Base-by-base conservation (phyloP, 1,140 invertebrate species). In the Lordiphosa stackelbergi region DNA sequence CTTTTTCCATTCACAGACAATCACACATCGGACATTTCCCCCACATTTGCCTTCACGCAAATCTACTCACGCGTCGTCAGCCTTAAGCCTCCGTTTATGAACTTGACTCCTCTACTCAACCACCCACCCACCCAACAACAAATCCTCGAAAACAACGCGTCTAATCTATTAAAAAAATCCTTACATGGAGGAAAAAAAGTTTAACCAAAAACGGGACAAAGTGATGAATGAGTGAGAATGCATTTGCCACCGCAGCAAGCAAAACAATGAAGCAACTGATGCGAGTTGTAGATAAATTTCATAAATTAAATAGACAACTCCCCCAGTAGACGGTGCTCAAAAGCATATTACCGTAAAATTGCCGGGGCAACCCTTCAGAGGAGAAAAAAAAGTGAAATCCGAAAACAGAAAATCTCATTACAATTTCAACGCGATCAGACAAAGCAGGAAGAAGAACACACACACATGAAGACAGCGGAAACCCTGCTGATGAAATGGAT, bases 271-370 rank as follows among this genome's bases (percentile, higher is more conserved):
- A 61, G 54, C 53, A 36, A 36, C 55, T 47, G 71, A 81, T 83
- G 72, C 46, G 61, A 73, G 61, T 38, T 57, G 48, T 73, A 83
- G 77, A 86, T 86, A 86, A 84, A 81, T 81, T 86, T 86, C 72
- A 69, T 77, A 81, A 86, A 86, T 86, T 86, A 86, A 86, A 86
- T 85, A 79, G 64, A 81, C 72, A 71, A 42, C 45, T 43, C 19
- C 47, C 43, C 46, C 52, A 56, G 40, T 31, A 57, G 41, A 36
- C 11, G 48, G 31, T 28, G 47, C 19, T 34, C 37, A n/a, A 36
- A 47, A 58, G 59, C 84, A 86, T 73, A 86, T 86, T 77, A 86
- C 65, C 75, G 84, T 64, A 77, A 86, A 86, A 86, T 86, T 86
- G 66, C 62, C 56, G 74, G 36, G 45, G 64, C 71, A 77, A 72